Conservation (phyloP, 2,888 invertebrate species). For the Harpalus rufipes region DNA sequence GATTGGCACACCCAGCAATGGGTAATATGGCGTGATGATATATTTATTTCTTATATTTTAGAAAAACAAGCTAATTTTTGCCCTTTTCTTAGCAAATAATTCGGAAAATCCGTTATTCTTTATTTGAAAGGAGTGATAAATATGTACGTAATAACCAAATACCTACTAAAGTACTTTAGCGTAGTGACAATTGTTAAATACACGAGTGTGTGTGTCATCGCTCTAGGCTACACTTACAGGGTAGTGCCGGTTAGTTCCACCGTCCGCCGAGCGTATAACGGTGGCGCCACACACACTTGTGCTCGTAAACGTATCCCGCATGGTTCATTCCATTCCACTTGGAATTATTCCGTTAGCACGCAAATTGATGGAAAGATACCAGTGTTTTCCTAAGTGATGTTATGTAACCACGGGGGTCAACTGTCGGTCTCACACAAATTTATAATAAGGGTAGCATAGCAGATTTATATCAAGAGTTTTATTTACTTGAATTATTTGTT, state of each 20-base stretch:
- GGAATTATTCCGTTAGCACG: conserved; percentile 41
- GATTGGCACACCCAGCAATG: no score
- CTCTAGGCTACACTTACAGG: conserved; percentile 7
- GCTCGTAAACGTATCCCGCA: conserved; percentile 34
- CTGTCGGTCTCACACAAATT: conserved; percentile 19
- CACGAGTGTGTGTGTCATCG: conserved; percentile 28
- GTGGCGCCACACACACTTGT: conserved; percentile 30
- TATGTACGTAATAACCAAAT: neutral
- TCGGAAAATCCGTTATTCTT: no score
- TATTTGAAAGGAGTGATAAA: no score
- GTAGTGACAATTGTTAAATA: conserved; percentile 18
- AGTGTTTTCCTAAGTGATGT: conserved; percentile 35
- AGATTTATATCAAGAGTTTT: conserved; percentile 42
- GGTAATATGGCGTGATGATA: no score
- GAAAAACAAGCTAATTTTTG: no score
- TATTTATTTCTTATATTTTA: no score
- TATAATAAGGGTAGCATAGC: conserved; percentile 52
- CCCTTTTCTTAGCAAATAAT: no score
- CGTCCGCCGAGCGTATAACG: neutral
- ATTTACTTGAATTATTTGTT: conserved; percentile 44
- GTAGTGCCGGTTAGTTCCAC: conserved; percentile 16
- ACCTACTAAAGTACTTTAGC: neutral
- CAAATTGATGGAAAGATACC: conserved; percentile 42
- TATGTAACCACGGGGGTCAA: conserved; percentile 10
- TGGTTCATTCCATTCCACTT: conserved; percentile 39